A percentile compares a stretch with the other conserved stretches of the same genome.
Conservation (phyloP, 1,140 invertebrate species). For the Drosophila kurseongensis region DNA sequence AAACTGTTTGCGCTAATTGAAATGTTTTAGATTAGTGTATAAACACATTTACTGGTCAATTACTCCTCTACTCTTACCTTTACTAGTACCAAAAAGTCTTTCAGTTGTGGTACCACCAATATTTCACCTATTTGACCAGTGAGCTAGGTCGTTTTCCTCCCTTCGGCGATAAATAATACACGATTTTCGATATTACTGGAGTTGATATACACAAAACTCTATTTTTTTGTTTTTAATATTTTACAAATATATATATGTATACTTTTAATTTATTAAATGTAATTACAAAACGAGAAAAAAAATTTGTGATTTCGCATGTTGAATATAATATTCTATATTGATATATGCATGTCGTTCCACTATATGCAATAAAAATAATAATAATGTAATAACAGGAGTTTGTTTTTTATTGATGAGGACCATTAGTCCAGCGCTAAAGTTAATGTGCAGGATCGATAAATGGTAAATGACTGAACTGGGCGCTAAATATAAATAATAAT, state of each 20-base stretch:
- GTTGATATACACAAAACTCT: conserved; percentile 2
- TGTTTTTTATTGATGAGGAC: conserved; percentile 30
- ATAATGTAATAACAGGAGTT: conserved; percentile 25
- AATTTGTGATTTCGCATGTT: conserved; percentile 61
- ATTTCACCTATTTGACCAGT: not conserved
- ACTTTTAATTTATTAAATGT: conserved; percentile 62
- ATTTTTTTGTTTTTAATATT: conserved; percentile 51
- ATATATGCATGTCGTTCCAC: conserved; percentile 37
- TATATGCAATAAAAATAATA: conserved; percentile 53
- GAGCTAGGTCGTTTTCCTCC: not conserved
- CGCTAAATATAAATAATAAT: conserved; percentile 18
- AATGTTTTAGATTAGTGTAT: no score
- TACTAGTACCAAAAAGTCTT: not conserved
- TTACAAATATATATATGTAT: conserved; percentile 39
- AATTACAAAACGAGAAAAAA: conserved; percentile 42
- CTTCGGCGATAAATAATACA: conserved; percentile 34
- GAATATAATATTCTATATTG: conserved; percentile 36
- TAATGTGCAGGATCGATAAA: conserved; percentile 13
- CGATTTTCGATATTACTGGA: conserved; percentile 43
- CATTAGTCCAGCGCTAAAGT: not conserved
- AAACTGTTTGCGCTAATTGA: no score
- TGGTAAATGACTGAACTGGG: conserved; percentile 40
- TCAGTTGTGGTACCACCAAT: not conserved
- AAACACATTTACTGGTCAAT: not conserved
- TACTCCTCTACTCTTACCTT: not conserved